Evolutionary conservation across 1,140 invertebrate genomes (phyloP).

Genomic region (Diachasma alloeum): DNA sequence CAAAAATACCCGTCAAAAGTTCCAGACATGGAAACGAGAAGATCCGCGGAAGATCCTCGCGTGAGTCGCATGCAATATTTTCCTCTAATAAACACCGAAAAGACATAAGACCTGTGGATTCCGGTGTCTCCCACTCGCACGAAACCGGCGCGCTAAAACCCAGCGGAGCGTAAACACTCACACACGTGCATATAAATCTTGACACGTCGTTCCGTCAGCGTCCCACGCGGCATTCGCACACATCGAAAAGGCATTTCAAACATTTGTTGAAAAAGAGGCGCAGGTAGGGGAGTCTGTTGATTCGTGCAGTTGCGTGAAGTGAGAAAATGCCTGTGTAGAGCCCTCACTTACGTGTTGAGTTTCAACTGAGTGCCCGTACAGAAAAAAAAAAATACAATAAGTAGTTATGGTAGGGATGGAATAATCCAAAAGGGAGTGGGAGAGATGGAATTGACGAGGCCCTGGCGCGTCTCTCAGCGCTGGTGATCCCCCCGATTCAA

Average conservation of each 20-base stretch:
- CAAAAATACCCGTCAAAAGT: too few relatives aligned
- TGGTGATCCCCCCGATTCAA: neutral
- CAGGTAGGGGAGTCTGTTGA: neutral
- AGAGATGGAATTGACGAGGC: neutral
- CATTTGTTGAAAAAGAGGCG: neutral
- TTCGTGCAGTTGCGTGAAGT: neutral
- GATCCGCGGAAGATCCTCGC: too few relatives aligned
- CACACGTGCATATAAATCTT: neutral
- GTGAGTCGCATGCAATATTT: too few relatives aligned
- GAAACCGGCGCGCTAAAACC: neutral
- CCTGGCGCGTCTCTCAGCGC: neutral
- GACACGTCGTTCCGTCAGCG: neutral
- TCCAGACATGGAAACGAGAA: too few relatives aligned
- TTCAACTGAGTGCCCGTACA: neutral
- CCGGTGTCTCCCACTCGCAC: neutral
- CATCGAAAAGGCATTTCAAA: neutral
- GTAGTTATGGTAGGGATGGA: slow-evolving; percentile 17
- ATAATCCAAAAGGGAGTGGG: neutral
- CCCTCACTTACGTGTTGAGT: neutral
- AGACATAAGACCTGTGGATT: neutral
- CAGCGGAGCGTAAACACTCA: neutral
- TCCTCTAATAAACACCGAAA: neutral
- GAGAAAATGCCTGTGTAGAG: neutral
- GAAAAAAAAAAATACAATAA: neutral
- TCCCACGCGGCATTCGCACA: neutral